Base-by-base conservation (phyloP, 2,797 vertebrate genomes). In the Rhinichthys osculus region DNA sequence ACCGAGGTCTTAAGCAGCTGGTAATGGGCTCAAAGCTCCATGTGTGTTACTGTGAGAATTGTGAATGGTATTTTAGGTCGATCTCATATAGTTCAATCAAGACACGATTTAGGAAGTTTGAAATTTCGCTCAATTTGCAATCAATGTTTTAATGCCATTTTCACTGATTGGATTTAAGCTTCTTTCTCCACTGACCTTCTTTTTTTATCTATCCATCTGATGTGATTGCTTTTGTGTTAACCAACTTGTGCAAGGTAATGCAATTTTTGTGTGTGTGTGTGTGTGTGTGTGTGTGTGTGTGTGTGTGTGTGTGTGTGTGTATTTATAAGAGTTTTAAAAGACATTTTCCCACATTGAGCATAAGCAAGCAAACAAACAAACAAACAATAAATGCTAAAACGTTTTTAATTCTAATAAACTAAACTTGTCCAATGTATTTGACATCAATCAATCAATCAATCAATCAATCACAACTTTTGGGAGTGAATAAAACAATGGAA, bases 81-180 rank as follows among this genome's bases (percentile, higher is more conserved):
- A 78, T 78, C 64, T 57, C 62, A 54, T 66, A 80, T 17, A 35
- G 44, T 69, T 69, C 13, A 81, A 38, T 69, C 79, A 52, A 21
- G 79, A 38, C 13, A 23, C 23, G n/a, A 62, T 66, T 73, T 21
- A 44, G 50, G 13, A 74, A 17, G 13, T 66, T 40, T 76, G 57
- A 21, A 67, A 67, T 76, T 69, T 30, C 1, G 35, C 13, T 57
- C n/a, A 30, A 57, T 70, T 52, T 50, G 47, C 47, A 50, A 50
- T 50, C 14, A 81, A 7, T 50, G 30, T 70, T 70, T 69, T 21
- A 70, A 38, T 81, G 13, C 40, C 16, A 23, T 79, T 54, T 54
- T 81, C 27, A 16, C 19, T 23, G 33, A 38, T 38, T 52, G n/a
- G 42, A 30, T 64, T 27, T 23, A 78, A 23, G 19, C 7, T 77